Conservation (phyloP, 2,113 vertebrate genomes). For the Heliornis fulica region DNA sequence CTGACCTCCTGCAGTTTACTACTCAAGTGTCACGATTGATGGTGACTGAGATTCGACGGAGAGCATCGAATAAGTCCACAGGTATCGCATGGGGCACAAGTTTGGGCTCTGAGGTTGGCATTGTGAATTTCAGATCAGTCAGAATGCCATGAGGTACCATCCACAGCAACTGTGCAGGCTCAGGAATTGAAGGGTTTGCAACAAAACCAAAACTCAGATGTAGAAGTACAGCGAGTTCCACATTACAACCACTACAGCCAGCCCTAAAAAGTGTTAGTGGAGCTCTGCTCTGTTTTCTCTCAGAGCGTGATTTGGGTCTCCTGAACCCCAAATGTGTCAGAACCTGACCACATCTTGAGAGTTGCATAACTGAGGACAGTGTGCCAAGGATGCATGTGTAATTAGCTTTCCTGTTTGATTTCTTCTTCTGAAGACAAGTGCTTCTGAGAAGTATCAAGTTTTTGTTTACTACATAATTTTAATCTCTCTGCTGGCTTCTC, state of each 20-base stretch:
- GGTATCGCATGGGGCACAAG: conserved; percentile 68
- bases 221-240: neutral
- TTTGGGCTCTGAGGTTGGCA: neutral
- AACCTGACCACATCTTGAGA: neutral
- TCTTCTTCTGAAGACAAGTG: neutral
- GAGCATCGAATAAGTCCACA: conserved; percentile 98
- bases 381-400: neutral
- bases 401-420: neutral
- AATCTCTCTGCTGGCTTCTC: neutral
- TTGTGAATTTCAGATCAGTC: neutral
- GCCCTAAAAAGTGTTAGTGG: neutral
- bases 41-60: conserved; percentile 97
- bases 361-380: neutral
- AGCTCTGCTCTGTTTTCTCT: neutral
- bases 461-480: neutral
- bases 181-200: neutral
- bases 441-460: neutral
- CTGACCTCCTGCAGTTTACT: conserved; percentile 98
- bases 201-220: too few species aligned
- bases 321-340: neutral
- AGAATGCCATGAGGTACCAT: neutral
- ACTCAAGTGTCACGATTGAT: conserved; percentile 97
- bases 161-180: neutral
- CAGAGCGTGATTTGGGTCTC: neutral
- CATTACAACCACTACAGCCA: neutral